Evolutionary conservation across 2,797 vertebrate genomes (phyloP).

Genomic region (Cheirogaleus major): DNA sequence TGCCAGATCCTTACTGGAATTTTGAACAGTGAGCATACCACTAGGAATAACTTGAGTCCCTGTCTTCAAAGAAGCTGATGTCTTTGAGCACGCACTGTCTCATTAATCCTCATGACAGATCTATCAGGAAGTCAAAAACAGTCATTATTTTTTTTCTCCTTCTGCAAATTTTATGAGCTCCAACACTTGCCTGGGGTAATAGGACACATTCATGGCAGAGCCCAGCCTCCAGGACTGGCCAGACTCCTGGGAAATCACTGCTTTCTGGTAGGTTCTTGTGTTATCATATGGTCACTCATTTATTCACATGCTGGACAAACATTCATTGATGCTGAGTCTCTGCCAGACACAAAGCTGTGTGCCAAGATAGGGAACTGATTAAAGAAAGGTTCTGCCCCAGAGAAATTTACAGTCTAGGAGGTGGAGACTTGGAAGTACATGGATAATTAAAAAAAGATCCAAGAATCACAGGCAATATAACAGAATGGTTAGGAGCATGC

Average conservation of each 20-base stretch:
- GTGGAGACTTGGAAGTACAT: neutral
- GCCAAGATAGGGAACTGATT: neutral
- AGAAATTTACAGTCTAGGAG: neutral
- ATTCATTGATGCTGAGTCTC: neutral
- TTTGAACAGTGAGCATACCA: neutral
- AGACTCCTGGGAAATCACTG: slow-evolving; percentile 44
- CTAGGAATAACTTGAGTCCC: neutral
- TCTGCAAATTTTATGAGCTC: slow-evolving; percentile 39
- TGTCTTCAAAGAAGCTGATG: neutral
- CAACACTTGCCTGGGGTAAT: neutral
- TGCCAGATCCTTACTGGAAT: neutral
- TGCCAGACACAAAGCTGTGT: neutral
- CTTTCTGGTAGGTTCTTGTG: slow-evolving; percentile 19
- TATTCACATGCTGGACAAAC: neutral
- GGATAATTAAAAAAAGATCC: neutral
- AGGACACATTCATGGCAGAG: neutral
- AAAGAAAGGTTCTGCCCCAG: neutral
- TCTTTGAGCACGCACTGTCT: neutral
- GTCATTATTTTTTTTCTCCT: slow-evolving; percentile 25
- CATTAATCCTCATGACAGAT: neutral
- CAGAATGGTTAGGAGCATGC: neutral
- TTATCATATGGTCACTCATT: slow-evolving; percentile 38
- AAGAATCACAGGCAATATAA: neutral
- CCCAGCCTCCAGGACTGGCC: neutral
- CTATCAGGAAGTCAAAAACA: slow-evolving; percentile 32